These are phyloP conservation scores for Onychorhynchus coronatus DNA, from an alignment of 2,113 vertebrate genomes.

Conservation along the genomic window DNA sequence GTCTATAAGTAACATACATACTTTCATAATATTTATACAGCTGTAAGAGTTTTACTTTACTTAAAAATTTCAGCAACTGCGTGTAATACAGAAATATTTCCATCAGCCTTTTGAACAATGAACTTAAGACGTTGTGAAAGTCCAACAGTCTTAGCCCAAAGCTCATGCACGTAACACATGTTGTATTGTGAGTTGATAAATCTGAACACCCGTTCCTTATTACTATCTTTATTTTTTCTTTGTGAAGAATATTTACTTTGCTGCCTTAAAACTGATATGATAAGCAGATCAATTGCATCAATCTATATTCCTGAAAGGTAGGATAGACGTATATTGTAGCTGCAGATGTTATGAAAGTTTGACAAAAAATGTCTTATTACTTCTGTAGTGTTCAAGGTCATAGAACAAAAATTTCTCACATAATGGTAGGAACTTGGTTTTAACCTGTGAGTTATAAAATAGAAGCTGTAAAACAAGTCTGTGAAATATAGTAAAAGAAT, in stretches of 20 bases:
- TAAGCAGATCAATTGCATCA: not conserved
- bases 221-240: slow-evolving; percentile 33
- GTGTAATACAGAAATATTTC: slow-evolving; percentile 29
- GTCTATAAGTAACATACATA: not conserved
- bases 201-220: slow-evolving; percentile 18
- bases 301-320: not conserved
- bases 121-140: not conserved
- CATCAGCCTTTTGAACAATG: not conserved
- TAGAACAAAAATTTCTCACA: not conserved
- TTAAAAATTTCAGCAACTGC: slow-evolving; percentile 27
- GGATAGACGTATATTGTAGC: not conserved
- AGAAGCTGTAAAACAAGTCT: slow-evolving; percentile 27
- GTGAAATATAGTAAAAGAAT: slow-evolving; percentile 12
- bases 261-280: not conserved
- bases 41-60: slow-evolving; percentile 32
- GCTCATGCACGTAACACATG: not conserved
- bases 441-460: slow-evolving; percentile 11
- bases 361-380: not conserved
- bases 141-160: not conserved
- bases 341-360: not conserved
- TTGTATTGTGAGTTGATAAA: not conserved
- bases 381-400: slow-evolving; percentile 28
- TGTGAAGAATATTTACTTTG: slow-evolving; percentile 25
- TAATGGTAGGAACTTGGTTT: not conserved
- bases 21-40: slow-evolving; percentile 58